Conservation (phyloP, 2,888 invertebrate genomes). For the Drosophila meridiana region DNA sequence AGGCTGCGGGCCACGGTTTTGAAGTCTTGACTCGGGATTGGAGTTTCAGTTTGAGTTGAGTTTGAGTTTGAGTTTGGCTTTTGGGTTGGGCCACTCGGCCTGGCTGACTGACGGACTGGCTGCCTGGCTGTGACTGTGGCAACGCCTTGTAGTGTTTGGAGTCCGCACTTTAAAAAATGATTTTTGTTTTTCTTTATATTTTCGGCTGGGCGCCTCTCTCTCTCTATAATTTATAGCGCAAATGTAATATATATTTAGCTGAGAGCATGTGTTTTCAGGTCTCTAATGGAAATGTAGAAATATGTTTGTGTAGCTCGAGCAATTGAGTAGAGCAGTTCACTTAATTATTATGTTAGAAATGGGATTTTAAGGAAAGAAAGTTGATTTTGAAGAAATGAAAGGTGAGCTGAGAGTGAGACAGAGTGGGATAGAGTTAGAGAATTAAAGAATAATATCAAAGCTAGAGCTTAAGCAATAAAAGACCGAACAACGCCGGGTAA, state of each 20-base stretch:
- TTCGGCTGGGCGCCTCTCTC: constrained; percentile 12
- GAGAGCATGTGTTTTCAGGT: constrained; percentile 1
- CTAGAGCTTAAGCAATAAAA: no score
- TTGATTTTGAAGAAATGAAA: neutral
- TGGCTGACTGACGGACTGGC: neutral
- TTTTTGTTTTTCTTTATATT: constrained; percentile 36
- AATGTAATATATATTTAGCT: constrained; percentile 36
- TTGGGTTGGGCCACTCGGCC: constrained; percentile 25
- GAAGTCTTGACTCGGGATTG: constrained; percentile 9
- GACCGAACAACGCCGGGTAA: neutral
- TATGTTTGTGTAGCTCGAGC: neutral
- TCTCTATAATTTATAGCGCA: constrained; percentile 26
- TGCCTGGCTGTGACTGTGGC: constrained; percentile 39
- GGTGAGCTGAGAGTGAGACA: neutral
- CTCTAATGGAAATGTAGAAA: neutral
- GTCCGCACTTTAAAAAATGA: constrained; percentile 63
- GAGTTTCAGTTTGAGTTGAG: constrained; percentile 6
- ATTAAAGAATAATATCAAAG: no score
- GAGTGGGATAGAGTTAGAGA: neutral
- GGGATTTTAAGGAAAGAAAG: neutral
- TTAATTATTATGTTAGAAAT: constrained; percentile 5
- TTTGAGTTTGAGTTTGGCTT: constrained; percentile 10
- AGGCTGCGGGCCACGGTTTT: constrained; percentile 35
- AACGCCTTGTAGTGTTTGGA: constrained; percentile 48
- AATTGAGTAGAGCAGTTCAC: neutral